These are phyloP conservation scores for Sorex maritimensis DNA, from an alignment of 2,797 vertebrate species.

Conservation along the genomic window DNA sequence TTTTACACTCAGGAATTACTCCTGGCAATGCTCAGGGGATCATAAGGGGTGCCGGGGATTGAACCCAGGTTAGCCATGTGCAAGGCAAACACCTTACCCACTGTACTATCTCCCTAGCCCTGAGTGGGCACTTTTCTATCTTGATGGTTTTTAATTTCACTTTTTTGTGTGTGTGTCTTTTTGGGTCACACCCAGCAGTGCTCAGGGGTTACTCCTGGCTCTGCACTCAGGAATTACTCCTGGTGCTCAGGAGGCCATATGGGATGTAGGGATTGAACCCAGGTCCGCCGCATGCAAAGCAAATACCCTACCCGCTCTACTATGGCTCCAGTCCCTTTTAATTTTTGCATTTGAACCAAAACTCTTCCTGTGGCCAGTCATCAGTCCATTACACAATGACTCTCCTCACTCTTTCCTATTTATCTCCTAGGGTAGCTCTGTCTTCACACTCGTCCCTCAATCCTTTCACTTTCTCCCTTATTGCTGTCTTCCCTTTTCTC, in stretches of 20 bases:
- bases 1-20: too few relatives aligned
- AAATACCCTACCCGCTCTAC: too few relatives aligned
- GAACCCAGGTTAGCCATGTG: too few relatives aligned
- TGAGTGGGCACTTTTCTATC: not conserved
- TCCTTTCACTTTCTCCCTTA: constrained; percentile 16
- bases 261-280: too few relatives aligned
- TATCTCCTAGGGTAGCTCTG: not conserved
- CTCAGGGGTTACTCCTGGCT: too few relatives aligned
- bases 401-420: not conserved
- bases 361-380: not conserved
- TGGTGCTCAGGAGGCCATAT: too few relatives aligned
- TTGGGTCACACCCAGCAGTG: not conserved
- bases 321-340: not conserved
- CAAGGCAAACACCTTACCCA: too few relatives aligned
- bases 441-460: not conserved
- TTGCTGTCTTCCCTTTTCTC: constrained; percentile 37
- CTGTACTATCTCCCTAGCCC: too few relatives aligned
- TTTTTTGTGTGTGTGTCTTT: constrained; percentile 1
- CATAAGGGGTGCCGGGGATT: too few relatives aligned
- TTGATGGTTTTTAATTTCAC: constrained; percentile 53
- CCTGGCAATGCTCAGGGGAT: too few relatives aligned
- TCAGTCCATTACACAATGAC: not conserved
- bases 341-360: constrained; percentile 26
- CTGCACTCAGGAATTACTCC: too few relatives aligned
- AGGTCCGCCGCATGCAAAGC: too few relatives aligned